Evolutionary conservation across 2,113 vertebrate genomes (phyloP).

Genomic region (Antigone vipio): DNA sequence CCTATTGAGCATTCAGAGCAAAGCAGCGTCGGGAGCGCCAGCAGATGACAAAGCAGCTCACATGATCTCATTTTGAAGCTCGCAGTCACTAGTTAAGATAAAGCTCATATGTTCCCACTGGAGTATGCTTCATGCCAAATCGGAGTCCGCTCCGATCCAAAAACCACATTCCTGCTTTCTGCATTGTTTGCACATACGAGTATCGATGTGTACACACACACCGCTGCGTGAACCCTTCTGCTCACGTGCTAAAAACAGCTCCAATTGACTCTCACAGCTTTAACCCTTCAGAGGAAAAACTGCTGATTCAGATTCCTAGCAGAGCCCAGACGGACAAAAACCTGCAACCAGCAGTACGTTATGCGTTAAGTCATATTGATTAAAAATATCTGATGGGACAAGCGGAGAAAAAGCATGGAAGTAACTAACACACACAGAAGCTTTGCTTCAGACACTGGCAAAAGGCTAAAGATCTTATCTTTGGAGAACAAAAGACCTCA

Average conservation of each 20-base stretch:
- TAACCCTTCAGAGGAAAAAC: background rate
- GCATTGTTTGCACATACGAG: background rate
- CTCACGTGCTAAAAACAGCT: background rate
- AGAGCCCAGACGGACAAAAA: background rate
- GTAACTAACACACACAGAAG: slow-evolving; percentile 1
- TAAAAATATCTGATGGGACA: slow-evolving; percentile 1
- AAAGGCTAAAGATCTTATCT: slow-evolving; percentile 44
- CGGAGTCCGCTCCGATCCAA: background rate
- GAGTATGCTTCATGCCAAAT: background rate
- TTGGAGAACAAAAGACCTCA: slow-evolving; percentile 42
- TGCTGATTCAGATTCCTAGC: background rate
- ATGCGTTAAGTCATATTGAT: background rate
- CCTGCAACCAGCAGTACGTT: background rate
- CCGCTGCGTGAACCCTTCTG: background rate
- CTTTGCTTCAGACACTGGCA: slow-evolving; percentile 11
- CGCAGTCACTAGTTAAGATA: background rate
- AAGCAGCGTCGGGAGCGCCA: background rate
- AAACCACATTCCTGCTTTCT: background rate
- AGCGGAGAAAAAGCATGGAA: background rate
- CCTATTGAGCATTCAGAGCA: background rate
- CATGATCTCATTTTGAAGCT: background rate
- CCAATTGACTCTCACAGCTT: background rate
- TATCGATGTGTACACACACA: background rate
- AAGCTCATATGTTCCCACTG: background rate
- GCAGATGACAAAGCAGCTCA: slow-evolving; percentile 19